Evolutionary conservation across 2,797 vertebrate genomes (phyloP), one percentile per base, ranked within the genome.

Genomic region (Eurystomus glaucurus): DNA sequence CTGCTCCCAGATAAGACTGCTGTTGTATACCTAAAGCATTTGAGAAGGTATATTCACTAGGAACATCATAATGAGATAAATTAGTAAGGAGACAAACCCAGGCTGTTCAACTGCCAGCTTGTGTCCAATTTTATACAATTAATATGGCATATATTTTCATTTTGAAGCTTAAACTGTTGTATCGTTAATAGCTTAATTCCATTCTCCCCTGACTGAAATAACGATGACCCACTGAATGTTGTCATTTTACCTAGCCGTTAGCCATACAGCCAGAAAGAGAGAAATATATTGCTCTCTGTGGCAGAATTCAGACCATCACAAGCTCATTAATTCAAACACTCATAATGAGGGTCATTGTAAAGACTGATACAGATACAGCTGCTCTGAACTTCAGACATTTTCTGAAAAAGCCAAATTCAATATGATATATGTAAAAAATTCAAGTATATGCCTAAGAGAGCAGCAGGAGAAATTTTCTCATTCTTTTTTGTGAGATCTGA

Each of bases 391-490:
- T 98, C 96, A 97, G 96, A 98, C 70, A 92, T 78, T 96, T 95
- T 97, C 96, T 98, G 96, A 98, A 97, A 97, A 94, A 97, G 82
- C 81, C 69, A 95, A 95, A 97, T 97, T 97, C 94, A 86, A 55
- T 96, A 96, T 97, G 96, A 97, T 98, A 94, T 96, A 96, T 97
- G 97, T 98, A 95, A 97, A 97, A 98, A 98, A 96, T 97, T 98
- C 94, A 98, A 98, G 88, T 76, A 77, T 93, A 52, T 86, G 78
- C 96, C 96, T 98, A 96, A 97, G 97, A 98, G 95, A 96, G 82
- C 93, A 94, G 76, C 94, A 91, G 97, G 97, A 97, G 96, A 98
- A 97, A 97, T 97, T 95, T 97, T 96, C 94, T 97, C 95, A 96
- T 97, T 97, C 96, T 97, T 98, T 98, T 97, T 93, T 81, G 85